Evolutionary conservation across 2,113 vertebrate species (phyloP).

Genomic region (Ochotona princeps): DNA sequence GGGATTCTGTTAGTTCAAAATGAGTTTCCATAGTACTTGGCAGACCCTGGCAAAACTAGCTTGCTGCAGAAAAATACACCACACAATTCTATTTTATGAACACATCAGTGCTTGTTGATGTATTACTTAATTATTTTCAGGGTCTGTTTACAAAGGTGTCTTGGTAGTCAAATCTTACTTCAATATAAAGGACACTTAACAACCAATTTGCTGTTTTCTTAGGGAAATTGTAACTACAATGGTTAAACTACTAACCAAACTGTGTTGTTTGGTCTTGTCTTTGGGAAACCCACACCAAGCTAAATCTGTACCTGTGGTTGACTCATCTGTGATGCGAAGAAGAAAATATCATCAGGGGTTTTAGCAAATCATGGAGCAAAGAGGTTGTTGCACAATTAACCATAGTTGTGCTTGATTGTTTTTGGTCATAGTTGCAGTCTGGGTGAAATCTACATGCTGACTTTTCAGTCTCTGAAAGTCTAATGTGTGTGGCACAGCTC

Average conservation of each 20-base stretch:
- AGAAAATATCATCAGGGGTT: not conserved
- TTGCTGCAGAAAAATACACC: slow-evolving; percentile 80
- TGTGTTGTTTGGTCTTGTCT: slow-evolving; percentile 63
- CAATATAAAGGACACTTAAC: slow-evolving; percentile 77
- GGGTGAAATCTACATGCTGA: slow-evolving; percentile 61
- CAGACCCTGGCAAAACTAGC: slow-evolving; percentile 62
- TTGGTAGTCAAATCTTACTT: slow-evolving; percentile 82
- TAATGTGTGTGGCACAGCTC: slow-evolving; percentile 59
- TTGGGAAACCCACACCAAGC: slow-evolving; percentile 66
- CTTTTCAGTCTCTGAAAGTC: slow-evolving; percentile 63
- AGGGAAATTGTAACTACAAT: slow-evolving; percentile 80
- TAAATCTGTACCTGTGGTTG: slow-evolving; percentile 59
- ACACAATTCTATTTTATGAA: slow-evolving; percentile 79
- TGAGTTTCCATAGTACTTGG: slow-evolving; percentile 80
- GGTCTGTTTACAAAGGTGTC: slow-evolving; percentile 82
- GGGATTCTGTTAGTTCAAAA: slow-evolving; percentile 81
- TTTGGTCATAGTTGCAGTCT: slow-evolving; percentile 64
- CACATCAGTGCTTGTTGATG: slow-evolving; percentile 78
- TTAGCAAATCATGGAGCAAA: not conserved
- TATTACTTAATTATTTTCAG: slow-evolving; percentile 84
- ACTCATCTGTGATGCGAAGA: not conserved
- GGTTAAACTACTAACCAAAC: slow-evolving; percentile 72
- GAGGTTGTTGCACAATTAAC: slow-evolving; percentile 69
- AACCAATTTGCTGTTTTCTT: slow-evolving; percentile 78
- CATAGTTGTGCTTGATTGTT: slow-evolving; percentile 60